Percentiles rank a stretch among this genome's conserved stretches.
Evolutionary conservation across 2,888 invertebrate genomes (phyloP).

Genomic region (Ochropacha duplaris): DNA sequence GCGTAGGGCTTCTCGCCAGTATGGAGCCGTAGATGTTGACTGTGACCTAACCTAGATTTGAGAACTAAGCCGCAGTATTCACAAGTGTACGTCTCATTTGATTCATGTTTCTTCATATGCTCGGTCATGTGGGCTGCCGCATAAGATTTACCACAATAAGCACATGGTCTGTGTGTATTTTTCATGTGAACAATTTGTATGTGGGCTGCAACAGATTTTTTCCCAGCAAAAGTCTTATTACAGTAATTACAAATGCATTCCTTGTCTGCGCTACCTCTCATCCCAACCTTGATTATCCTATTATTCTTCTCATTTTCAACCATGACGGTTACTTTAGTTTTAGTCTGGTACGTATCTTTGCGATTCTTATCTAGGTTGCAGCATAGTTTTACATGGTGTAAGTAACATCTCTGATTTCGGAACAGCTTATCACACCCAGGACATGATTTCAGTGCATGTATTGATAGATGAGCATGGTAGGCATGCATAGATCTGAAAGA

Average conservation of each 20-base stretch:
- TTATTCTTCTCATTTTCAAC: slow-evolving; percentile 46
- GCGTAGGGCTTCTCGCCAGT: slow-evolving; percentile 67
- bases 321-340: slow-evolving; percentile 45
- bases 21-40: slow-evolving; percentile 66
- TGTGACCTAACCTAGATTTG: slow-evolving; percentile 59
- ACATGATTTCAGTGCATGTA: slow-evolving; percentile 56
- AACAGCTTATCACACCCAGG: slow-evolving; percentile 62
- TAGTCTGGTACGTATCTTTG: slow-evolving; percentile 36
- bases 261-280: slow-evolving; percentile 52
- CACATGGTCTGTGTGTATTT: slow-evolving; percentile 64
- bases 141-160: slow-evolving; percentile 61
- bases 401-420: slow-evolving; percentile 62
- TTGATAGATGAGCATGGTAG: slow-evolving; percentile 54
- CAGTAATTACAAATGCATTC: slow-evolving; percentile 71
- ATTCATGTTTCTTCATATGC: slow-evolving; percentile 59
- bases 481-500: slow-evolving; percentile 52
- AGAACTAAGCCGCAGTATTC: slow-evolving; percentile 54
- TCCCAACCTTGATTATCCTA: slow-evolving; percentile 53
- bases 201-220: slow-evolving; percentile 63
- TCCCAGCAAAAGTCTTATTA: slow-evolving; percentile 62
- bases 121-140: slow-evolving; percentile 69
- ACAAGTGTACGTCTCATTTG: slow-evolving; percentile 44
- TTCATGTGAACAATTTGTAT: slow-evolving; percentile 72
- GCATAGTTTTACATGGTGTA: slow-evolving; percentile 61
- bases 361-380: slow-evolving; percentile 51